phyloP scores from a whole-genome alignment of 2,113 vertebrate genomes.

The Microcebus murinus region DNA sequence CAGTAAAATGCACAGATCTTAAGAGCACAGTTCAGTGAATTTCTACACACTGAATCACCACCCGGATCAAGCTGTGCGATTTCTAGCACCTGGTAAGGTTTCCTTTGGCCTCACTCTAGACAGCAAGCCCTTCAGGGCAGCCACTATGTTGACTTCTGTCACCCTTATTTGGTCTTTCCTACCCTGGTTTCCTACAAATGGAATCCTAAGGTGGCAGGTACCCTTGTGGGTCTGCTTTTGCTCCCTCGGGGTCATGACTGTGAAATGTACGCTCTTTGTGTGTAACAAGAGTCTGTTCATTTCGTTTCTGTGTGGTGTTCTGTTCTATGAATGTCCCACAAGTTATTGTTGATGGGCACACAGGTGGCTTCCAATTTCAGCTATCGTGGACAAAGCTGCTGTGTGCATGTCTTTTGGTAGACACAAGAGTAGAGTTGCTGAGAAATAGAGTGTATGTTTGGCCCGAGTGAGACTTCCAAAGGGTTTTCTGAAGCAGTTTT shows the following conservation, averaged over 20 bases:
- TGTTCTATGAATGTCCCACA: background rate
- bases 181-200: background rate
- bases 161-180: background rate
- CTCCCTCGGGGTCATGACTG: background rate
- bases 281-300: background rate
- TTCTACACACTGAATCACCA: background rate
- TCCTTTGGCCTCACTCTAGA: background rate
- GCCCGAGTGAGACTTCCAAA: background rate
- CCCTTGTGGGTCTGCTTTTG: background rate
- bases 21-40: background rate
- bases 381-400: background rate
- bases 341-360: background rate
- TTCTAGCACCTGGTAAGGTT: background rate
- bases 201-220: background rate
- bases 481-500: background rate
- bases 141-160: background rate
- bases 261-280: background rate
- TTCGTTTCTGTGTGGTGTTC: background rate
- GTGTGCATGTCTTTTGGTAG: background rate
- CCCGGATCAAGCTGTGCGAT: background rate
- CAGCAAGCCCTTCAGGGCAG: background rate
- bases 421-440: background rate
- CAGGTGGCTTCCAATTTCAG: background rate
- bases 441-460: background rate
- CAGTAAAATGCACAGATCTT: background rate